Evolutionary conservation across 2,113 vertebrate genomes (phyloP), one percentile per base, ranked within the genome.

Genomic region (Aegypius monachus): DNA sequence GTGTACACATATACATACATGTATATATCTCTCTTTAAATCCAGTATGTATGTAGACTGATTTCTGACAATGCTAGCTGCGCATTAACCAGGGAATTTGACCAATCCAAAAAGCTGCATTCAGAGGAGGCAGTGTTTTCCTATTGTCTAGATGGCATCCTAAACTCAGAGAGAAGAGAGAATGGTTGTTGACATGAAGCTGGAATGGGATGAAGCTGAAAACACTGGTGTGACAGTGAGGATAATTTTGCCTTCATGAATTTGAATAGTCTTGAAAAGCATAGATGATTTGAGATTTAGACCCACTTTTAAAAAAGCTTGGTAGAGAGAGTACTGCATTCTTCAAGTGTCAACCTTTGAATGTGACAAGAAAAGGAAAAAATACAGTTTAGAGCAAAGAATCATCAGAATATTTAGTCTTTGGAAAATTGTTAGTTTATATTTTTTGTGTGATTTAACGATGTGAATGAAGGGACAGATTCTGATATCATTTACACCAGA

Each of bases 181-280:
- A 75, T 87, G 56, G 77, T 72, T 97, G 92, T 97, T 96, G 90
- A 92, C 61, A 36, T 52, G 73, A 90, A 91, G 68, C 50, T 88
- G 77, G 93, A 81, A 95, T 72, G 91, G 97, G 77, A 92, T 95
- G 77, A 96, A 94, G 94, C 65, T 95, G 94, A 95, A 97, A 97
- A 92, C 91, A 91, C 88, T 79, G 74, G 78, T 97, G 73, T 95
- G 95, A 97, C 96, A 97, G 95, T 81, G 72, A 97, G 65, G 93
- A 96, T 97, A 95, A 95, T 97, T 97, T 95, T 97, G 92, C 75
- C 86, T 92, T 96, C 88, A 85, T 92, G 83, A 96, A 88, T 97
- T 95, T 95, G 95, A 97, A 95, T 95, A 95, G 96, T 95, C 86
- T 92, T 95, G 88, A 97, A 97, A 93, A 91, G 94, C 86, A 67